A percentile compares a stretch with the other conserved stretches of the same genome.
Conservation (phyloP, 1,140 invertebrate genomes). For the Bombus haemorrhoidalis region DNA sequence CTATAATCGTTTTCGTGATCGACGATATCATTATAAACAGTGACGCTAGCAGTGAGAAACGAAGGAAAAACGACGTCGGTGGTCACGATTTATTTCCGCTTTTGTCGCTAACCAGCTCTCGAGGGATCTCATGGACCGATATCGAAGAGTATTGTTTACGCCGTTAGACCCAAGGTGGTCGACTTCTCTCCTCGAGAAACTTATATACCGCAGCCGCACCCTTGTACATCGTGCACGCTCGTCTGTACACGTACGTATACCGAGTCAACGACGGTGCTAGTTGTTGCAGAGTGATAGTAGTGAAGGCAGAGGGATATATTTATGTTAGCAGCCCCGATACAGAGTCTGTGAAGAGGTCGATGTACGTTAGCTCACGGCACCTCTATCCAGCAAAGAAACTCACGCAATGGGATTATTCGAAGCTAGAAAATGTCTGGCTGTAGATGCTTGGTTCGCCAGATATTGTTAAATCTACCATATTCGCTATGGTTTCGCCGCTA, state of each 20-base stretch:
- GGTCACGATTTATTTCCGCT: slow-evolving; percentile 64
- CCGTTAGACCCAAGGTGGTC: slow-evolving; percentile 53
- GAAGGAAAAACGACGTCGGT: slow-evolving; percentile 45
- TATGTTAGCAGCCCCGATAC: slow-evolving; percentile 44
- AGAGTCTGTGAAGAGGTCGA: neutral
- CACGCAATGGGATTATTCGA: slow-evolving; percentile 48
- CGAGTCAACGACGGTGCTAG: neutral
- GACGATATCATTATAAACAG: slow-evolving; percentile 50
- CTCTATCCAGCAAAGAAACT: slow-evolving; percentile 37
- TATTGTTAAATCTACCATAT: slow-evolving; percentile 15
- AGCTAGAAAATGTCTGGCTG: slow-evolving; percentile 21
- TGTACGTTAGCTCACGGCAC: slow-evolving; percentile 14
- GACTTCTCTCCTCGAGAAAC: slow-evolving; percentile 37
- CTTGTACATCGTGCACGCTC: no score
- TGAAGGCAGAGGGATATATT: slow-evolving; percentile 38
- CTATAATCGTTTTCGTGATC: slow-evolving; percentile 40
- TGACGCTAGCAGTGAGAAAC: slow-evolving; percentile 11
- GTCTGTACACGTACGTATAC: neutral
- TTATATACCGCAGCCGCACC: slow-evolving; percentile 15
- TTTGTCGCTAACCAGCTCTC: slow-evolving; percentile 68
- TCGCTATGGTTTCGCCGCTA: neutral
- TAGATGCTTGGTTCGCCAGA: neutral
- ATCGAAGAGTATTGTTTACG: slow-evolving; percentile 67
- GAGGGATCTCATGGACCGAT: slow-evolving; percentile 58
- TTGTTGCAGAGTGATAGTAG: slow-evolving; percentile 1